These are phyloP conservation scores for Buphagus erythrorhynchus DNA, from an alignment of 2,797 vertebrate genomes.

Conservation along the genomic window DNA sequence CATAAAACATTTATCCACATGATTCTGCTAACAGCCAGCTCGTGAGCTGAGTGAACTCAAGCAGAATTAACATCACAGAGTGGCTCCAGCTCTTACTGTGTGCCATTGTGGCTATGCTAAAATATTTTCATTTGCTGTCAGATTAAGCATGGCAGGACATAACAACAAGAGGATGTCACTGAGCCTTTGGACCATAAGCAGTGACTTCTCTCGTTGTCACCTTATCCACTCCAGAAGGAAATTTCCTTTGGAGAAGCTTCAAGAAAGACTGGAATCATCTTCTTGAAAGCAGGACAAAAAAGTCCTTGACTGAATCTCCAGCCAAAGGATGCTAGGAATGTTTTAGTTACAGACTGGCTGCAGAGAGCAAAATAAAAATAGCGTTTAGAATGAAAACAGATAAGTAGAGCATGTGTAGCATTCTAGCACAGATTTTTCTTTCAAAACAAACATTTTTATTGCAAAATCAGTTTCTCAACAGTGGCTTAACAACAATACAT, in stretches of 20 bases:
- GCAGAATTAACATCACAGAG: not conserved
- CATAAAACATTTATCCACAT: not conserved
- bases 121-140: not conserved
- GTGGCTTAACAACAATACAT: not conserved
- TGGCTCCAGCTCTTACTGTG: not conserved
- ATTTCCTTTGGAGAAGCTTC: conserved; percentile 22
- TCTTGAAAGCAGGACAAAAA: conserved; percentile 5
- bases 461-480: not conserved
- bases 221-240: not conserved
- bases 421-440: not conserved
- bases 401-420: not conserved
- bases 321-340: conserved; percentile 23
- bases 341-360: conserved; percentile 6
- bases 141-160: not conserved
- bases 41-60: not conserved
- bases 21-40: not conserved
- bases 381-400: not conserved
- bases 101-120: not conserved
- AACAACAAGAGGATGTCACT: not conserved
- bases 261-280: not conserved
- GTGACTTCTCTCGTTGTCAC: not conserved
- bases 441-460: not conserved
- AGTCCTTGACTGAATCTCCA: not conserved
- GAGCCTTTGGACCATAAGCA: not conserved
- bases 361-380: conserved; percentile 21